Percentiles rank a stretch among this genome's conserved stretches.
phyloP scores from a whole-genome alignment of 2,888 invertebrate species.

The Nyleta sp. region DNA sequence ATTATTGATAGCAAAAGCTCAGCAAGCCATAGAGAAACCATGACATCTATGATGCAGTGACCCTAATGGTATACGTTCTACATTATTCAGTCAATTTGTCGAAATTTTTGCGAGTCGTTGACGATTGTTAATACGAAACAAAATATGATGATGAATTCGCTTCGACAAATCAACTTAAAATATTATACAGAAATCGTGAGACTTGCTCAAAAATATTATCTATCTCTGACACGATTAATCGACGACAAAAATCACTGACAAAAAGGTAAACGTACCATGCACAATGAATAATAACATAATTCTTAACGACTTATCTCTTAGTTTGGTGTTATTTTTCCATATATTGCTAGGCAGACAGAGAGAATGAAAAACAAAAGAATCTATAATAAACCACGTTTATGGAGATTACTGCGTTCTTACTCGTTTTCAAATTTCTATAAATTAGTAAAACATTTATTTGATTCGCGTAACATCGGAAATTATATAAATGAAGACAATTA shows the following conservation, averaged over 20 bases:
- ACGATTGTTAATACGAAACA: no score
- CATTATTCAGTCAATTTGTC: constrained; percentile 52
- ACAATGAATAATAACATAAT: background rate
- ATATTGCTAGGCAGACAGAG: constrained; percentile 19
- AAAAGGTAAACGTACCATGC: constrained; percentile 38
- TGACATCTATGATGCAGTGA: constrained; percentile 68
- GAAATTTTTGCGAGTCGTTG: constrained; percentile 41
- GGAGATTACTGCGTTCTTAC: no score
- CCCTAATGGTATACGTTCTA: constrained; percentile 65
- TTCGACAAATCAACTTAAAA: constrained; percentile 55
- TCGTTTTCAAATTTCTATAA: no score
- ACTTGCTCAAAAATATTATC: constrained; percentile 43
- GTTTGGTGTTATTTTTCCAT: constrained; percentile 38
- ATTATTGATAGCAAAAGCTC: constrained; percentile 50
- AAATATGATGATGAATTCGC: no score
- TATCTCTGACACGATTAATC: constrained; percentile 29
- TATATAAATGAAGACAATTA: no score
- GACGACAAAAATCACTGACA: constrained; percentile 28
- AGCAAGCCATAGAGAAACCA: constrained; percentile 76
- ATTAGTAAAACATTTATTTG: no score
- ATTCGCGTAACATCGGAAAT: no score
- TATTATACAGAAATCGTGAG: constrained; percentile 18
- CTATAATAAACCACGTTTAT: constrained; percentile 13
- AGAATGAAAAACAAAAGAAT: background rate
- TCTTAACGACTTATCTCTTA: constrained; percentile 19